Conservation (phyloP, 2,888 invertebrate species). For the Plutella xylostella region DNA sequence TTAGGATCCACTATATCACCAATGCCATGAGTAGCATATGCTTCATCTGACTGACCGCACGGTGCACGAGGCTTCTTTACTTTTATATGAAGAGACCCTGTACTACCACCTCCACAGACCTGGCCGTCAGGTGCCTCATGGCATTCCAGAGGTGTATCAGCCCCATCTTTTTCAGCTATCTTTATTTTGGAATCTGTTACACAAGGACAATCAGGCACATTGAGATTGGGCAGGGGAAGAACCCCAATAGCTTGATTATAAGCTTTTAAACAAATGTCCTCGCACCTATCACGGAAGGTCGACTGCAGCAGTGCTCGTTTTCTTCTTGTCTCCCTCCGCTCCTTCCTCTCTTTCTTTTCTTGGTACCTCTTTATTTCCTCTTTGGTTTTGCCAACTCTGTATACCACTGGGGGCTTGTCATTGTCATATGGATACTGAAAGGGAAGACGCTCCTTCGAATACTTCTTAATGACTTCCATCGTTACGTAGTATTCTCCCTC, state of each 20-base stretch:
- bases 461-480: constrained; percentile 60
- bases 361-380: constrained; percentile 45
- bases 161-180: not conserved
- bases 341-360: constrained; percentile 44
- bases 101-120: no score
- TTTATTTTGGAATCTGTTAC: constrained; percentile 18
- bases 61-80: no score
- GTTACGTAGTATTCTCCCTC: constrained; percentile 55
- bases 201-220: constrained; percentile 53
- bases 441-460: constrained; percentile 48
- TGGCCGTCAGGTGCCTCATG: no score
- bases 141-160: not conserved
- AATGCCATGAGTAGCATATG: no score
- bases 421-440: constrained; percentile 58
- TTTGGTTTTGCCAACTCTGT: constrained; percentile 52
- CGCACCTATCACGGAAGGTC: constrained; percentile 54
- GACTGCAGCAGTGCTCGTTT: constrained; percentile 52
- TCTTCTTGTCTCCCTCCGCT: constrained; percentile 50
- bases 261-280: constrained; percentile 60
- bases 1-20: no score
- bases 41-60: no score
- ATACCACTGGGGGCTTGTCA: constrained; percentile 50
- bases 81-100: no score
- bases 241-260: constrained; percentile 60
- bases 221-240: constrained; percentile 46